Evolutionary conservation across 2,113 vertebrate species (phyloP), one percentile per base, ranked within the genome.

Genomic region (Caloenas nicobarica): DNA sequence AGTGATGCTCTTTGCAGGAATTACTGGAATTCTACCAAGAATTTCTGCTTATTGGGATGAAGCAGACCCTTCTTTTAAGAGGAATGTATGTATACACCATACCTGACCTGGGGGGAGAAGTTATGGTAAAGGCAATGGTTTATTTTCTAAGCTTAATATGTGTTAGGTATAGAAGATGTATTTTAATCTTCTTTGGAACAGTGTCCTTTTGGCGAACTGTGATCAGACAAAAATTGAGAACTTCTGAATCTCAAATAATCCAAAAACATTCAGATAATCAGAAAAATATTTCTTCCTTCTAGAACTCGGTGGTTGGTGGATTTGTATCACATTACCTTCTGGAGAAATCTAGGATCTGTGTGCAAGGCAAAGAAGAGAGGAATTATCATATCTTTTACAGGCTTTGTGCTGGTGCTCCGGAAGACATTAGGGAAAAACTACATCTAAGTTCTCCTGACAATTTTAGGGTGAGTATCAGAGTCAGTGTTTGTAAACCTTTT

Each of bases 361-460:
- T 98, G n/a, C 99, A 99, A 96, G 97, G 99, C 87, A 97, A 98
- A 38, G 99, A 99, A 92, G 99, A 99, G 98, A 98, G 99, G 86
- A 99, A 99, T 98, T 99, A 99, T 22, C 99, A 99, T 97, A 99
- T 99, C 91, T 99, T 99, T 97, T 99, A 99, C 96, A 98, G 99
- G 21, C 98, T 99, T 80, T 99, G 99, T 90, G 99, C 99, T 40
- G 99, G 99, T 80, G 99, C 99, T 54, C 93, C 99, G 17, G 99
- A 99, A 95, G 99, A 99, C 87, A 99, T 99, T 98, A 97, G 98
- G 64, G 97, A 98, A 97, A 99, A 98, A 92, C 98, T 99, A 4
- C 98, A 99, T 95, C 98, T 99, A 94, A 97, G 98, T 87, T 99
- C 99, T 44, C 99, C 99, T 29, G 99, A 99, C 97, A 98, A 95